A percentile compares a stretch with the other conserved stretches of the same genome.
phyloP scores from a whole-genome alignment of 1,140 invertebrate genomes.

The Pemphigus obesinymphae region DNA sequence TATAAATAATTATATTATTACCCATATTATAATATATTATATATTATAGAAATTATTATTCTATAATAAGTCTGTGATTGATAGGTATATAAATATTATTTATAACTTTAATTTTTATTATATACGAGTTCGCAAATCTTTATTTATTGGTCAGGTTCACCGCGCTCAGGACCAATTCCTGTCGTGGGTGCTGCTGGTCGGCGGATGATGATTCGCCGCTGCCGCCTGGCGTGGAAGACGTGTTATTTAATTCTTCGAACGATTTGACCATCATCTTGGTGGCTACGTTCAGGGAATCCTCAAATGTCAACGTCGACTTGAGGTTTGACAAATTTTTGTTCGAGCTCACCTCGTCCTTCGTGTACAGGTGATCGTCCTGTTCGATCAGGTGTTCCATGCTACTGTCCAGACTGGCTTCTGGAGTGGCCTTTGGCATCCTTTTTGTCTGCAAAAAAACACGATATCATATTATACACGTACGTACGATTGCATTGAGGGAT shows the following conservation, averaged over 20 bases:
- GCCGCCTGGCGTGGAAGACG: neutral
- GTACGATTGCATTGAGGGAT: too few relatives aligned
- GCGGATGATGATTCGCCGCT: neutral
- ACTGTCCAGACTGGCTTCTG: slow-evolving; percentile 37
- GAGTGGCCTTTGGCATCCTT: neutral
- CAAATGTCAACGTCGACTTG: slow-evolving; percentile 47
- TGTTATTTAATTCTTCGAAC: slow-evolving; percentile 32
- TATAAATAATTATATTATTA: neutral
- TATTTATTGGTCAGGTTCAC: neutral
- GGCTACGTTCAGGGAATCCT: slow-evolving; percentile 44
- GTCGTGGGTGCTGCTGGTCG: neutral
- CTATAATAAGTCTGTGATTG: too few relatives aligned
- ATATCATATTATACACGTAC: neutral
- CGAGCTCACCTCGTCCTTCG: slow-evolving; percentile 44
- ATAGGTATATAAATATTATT: too few relatives aligned
- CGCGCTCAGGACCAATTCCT: slow-evolving; percentile 32
- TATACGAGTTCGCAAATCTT: neutral
- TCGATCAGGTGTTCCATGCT: slow-evolving; percentile 43
- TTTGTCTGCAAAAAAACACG: neutral
- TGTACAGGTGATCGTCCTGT: slow-evolving; percentile 43
- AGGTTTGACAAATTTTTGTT: slow-evolving; percentile 43
- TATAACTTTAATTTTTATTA: too few relatives aligned
- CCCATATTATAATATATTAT: neutral
- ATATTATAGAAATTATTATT: too few relatives aligned
- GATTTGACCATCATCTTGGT: slow-evolving; percentile 37